A percentile compares a stretch with the other conserved stretches of the same genome.
Conservation (phyloP, 2,113 vertebrate genomes). For the Chaetops frenatus region DNA sequence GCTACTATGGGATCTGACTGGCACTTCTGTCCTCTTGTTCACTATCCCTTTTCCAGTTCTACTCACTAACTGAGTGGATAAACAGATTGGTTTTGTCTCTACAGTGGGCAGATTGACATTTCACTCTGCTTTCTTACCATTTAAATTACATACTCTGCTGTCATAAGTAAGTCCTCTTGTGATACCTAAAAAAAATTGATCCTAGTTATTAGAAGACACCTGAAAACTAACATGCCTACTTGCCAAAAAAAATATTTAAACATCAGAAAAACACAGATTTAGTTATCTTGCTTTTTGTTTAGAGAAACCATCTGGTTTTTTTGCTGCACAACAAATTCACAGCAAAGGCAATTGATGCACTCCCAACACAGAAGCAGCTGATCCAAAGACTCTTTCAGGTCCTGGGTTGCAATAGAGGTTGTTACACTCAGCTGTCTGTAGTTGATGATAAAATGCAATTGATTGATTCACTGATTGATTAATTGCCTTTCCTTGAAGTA, state of each 20-base stretch:
- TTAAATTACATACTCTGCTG: background rate
- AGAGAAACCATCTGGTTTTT: background rate
- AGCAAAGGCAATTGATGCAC: background rate
- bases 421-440: background rate
- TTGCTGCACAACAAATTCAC: background rate
- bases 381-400: background rate
- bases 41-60: background rate
- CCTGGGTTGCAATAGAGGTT: background rate
- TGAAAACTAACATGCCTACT: background rate
- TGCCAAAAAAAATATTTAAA: background rate
- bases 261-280: background rate
- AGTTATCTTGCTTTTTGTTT: background rate
- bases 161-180: background rate
- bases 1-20: background rate
- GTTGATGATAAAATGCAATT: background rate
- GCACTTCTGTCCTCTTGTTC: background rate
- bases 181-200: background rate
- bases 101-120: background rate
- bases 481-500: background rate
- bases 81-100: background rate
- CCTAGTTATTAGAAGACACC: background rate
- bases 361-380: background rate
- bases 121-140: background rate
- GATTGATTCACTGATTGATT: background rate
- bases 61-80: background rate